Base-by-base conservation (phyloP, 1,140 invertebrate genomes). In the Drosophila baimaii region DNA sequence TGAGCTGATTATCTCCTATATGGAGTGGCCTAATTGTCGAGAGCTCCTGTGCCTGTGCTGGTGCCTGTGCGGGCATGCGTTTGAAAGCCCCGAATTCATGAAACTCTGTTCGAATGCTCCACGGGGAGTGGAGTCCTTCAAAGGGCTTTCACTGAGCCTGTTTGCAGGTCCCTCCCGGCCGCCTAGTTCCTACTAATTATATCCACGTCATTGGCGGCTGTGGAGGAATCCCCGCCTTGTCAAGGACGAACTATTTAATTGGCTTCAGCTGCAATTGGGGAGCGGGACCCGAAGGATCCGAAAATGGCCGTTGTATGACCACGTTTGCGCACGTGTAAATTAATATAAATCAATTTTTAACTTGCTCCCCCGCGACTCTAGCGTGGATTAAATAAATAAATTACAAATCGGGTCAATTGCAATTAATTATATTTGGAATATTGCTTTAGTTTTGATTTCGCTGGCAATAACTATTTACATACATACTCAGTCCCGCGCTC, bases 391-490 rank as follows among this genome's bases (percentile, higher is more conserved):
- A 89, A 83, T 65, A 88, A 77, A 89, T 78, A 80, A 84, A 89
- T 77, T 56, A 47, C 56, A 79, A 63, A 80, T 75, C 84, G 84
- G 64, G 59, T 74, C 77, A 71, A 81, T 81, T 72, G 80, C 85
- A 81, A 89, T 89, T 88, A 89, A 88, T 88, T 89, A 77, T 80
- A 78, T 83, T 52, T 76, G 35, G 71, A 65, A 82, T 80, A 79
- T 74, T 64, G 77, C 52, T 64, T 61, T 72, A 77, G 65, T 71
- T 79, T 81, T 88, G 77, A 83, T 89, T 88, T 83, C 35, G 56
- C 47, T 37, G 25, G 31, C 65, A 21, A 77, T 73, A 43, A 31
- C 52, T 43, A 79, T 88, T 84, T 80, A 73, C 77, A 57, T 33
- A 65, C 68, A 44, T 6, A 19, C 8, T 25, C 55, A 21, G 13